phyloP scores from a whole-genome alignment of 2,113 vertebrate species.

The Calidris pygmaea region DNA sequence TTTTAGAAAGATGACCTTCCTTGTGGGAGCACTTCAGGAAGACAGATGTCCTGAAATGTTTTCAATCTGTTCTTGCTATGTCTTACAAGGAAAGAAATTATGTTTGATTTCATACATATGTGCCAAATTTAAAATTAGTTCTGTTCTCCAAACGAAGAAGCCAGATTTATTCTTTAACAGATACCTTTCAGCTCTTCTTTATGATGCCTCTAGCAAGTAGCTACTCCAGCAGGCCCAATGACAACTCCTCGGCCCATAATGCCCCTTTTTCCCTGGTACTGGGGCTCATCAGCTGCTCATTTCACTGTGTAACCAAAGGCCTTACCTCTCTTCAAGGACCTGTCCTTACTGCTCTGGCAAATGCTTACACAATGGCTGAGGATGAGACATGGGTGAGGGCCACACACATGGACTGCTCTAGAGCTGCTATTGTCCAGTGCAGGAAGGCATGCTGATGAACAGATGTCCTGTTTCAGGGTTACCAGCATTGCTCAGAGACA shows the following conservation, averaged over 20 bases:
- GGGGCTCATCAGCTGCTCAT: not conserved
- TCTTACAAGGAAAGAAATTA: not conserved
- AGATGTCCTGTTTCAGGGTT: not conserved
- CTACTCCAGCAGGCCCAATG: not conserved
- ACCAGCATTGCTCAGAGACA: not conserved
- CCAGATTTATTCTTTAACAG: not conserved
- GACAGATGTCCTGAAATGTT: not conserved
- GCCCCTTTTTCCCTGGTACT: accelerated
- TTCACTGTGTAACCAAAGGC: not conserved
- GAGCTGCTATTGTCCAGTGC: not conserved
- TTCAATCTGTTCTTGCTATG: not conserved
- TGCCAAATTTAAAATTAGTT: not conserved
- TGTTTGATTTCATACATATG: not conserved
- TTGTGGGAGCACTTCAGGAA: not conserved
- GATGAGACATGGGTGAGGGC: too few relatives aligned
- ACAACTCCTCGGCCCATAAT: not conserved
- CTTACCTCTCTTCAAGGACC: not conserved
- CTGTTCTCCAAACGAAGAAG: not conserved
- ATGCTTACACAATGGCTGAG: accelerated
- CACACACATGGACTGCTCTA: not conserved
- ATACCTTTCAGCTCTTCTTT: not conserved
- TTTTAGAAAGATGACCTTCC: not conserved
- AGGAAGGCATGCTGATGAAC: not conserved
- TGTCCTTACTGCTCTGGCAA: not conserved
- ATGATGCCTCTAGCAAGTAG: not conserved